These are phyloP conservation scores for Cheilosia grossa DNA, from an alignment of 2,888 invertebrate species.

Conservation along the genomic window DNA sequence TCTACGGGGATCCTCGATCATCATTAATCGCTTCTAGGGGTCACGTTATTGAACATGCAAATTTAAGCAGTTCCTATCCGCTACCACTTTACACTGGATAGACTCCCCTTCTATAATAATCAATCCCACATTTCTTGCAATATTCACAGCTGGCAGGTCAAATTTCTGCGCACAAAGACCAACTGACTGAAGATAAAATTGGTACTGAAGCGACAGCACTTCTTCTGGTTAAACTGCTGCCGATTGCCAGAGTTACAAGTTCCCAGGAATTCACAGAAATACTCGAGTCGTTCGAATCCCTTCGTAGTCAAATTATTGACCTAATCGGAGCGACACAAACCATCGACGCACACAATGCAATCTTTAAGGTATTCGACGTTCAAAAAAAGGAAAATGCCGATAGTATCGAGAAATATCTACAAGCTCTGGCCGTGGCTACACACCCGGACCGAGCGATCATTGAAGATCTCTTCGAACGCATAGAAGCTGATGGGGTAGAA, in stretches of 20 bases:
- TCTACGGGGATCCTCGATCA: too few species aligned
- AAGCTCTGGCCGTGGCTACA: conserved; percentile 88
- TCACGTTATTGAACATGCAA: too few species aligned
- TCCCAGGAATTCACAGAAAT: conserved; percentile 85
- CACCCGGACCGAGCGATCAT: conserved; percentile 86
- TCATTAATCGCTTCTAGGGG: too few species aligned
- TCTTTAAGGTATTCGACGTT: conserved; percentile 86
- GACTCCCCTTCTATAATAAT: too few species aligned
- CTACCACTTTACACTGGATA: too few species aligned
- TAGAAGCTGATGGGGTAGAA: conserved; percentile 82
- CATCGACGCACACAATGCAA: conserved; percentile 87
- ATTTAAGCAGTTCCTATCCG: too few species aligned
- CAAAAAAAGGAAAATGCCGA: conserved; percentile 84
- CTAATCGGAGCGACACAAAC: conserved; percentile 89
- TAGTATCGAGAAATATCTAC: conserved; percentile 88
- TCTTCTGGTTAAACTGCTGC: conserved; percentile 87
- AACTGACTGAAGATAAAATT: conserved; percentile 85
- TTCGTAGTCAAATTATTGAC: conserved; percentile 87
- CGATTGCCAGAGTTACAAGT: conserved; percentile 85
- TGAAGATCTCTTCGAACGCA: conserved; percentile 78
- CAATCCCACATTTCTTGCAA: too few species aligned
- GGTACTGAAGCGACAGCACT: conserved; percentile 87
- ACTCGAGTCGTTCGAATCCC: conserved; percentile 78
- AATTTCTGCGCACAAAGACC: conserved; percentile 84
- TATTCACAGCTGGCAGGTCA: conserved; percentile 84